Evolutionary conservation across 2,113 vertebrate genomes (phyloP).

Genomic region (Crotalus tigris): DNA sequence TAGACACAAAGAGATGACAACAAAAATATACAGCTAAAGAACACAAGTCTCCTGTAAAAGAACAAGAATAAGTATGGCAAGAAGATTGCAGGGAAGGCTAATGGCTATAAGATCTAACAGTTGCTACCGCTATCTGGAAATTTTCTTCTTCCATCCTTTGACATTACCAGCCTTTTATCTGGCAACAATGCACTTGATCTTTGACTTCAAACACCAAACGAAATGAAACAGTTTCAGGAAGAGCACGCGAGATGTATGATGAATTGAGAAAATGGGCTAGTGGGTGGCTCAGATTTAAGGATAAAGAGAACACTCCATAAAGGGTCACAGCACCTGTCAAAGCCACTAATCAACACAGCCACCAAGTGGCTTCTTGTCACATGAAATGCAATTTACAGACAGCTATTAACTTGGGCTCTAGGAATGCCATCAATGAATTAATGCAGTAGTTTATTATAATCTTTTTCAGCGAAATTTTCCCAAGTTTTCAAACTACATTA

Average conservation of each 20-base stretch:
- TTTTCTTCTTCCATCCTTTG: background rate
- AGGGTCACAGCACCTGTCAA: background rate
- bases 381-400: background rate
- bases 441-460: background rate
- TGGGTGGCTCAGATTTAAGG: background rate
- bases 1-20: background rate
- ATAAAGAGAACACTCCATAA: background rate
- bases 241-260: background rate
- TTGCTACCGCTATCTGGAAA: background rate
- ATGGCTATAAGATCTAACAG: background rate
- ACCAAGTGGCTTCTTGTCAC: background rate
- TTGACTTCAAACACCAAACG: background rate
- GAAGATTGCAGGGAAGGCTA: background rate
- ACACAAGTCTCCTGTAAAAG: background rate
- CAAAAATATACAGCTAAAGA: background rate
- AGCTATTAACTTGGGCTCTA: background rate
- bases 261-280: background rate
- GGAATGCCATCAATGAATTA: background rate
- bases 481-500: background rate
- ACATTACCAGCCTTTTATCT: background rate
- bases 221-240: background rate
- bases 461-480: background rate
- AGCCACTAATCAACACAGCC: background rate
- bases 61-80: background rate
- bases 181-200: background rate